phyloP scores from a whole-genome alignment of 2,113 vertebrate species.

The Neogobius melanostomus region DNA sequence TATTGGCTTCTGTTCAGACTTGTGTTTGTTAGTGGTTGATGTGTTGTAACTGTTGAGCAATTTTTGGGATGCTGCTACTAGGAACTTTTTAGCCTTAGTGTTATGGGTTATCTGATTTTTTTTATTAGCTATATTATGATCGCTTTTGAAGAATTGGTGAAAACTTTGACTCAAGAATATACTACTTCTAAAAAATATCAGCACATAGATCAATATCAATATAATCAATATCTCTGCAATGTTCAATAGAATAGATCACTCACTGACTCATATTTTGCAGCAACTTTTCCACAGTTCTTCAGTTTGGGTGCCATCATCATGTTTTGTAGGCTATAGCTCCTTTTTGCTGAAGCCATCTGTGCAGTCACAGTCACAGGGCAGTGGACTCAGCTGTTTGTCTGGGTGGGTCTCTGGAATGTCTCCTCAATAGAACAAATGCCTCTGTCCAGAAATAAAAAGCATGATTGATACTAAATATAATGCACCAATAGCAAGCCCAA shows the following conservation, averaged over 20 bases:
- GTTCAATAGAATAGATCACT: not conserved
- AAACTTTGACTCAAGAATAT: not conserved
- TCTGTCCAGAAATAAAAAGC: slow-evolving; percentile 34
- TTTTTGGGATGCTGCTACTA: not conserved
- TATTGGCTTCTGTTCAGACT: not conserved
- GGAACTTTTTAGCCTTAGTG: not conserved
- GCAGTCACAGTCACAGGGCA: slow-evolving; percentile 15
- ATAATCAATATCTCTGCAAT: not conserved
- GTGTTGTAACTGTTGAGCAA: not conserved
- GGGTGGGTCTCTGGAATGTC: slow-evolving; percentile 59
- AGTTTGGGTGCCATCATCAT: not conserved
- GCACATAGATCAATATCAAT: not conserved
- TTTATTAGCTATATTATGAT: too few species aligned
- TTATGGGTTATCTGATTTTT: not conserved
- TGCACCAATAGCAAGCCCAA: not conserved
- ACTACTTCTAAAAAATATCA: not conserved
- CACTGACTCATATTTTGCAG: not conserved
- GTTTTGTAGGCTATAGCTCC: not conserved
- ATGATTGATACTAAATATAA: not conserved
- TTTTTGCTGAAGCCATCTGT: slow-evolving; percentile 23
- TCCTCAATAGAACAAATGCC: slow-evolving; percentile 40
- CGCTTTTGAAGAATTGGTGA: not conserved
- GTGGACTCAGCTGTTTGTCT: slow-evolving; percentile 58
- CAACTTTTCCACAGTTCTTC: not conserved
- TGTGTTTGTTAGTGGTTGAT: not conserved